A percentile compares a stretch with the other conserved stretches of the same genome.
These are phyloP conservation scores for Molossus alvarezi DNA, from an alignment of 2,797 vertebrate species.

Conservation along the genomic window DNA sequence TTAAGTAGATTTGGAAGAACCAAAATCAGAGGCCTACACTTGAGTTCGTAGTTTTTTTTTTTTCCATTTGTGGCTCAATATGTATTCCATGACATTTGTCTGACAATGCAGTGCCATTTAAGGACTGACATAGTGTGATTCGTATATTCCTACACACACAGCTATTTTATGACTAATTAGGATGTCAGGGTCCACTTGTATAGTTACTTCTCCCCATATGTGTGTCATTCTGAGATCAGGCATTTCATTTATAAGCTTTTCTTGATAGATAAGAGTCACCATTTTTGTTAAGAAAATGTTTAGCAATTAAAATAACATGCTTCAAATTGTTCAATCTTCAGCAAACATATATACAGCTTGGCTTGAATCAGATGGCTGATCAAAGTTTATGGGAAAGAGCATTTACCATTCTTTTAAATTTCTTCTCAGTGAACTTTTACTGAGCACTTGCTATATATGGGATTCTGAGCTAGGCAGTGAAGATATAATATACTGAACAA, in stretches of 20 bases:
- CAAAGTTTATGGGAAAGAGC: neutral
- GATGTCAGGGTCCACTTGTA: neutral
- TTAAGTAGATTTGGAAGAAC: slow-evolving; percentile 83
- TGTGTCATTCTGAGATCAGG: neutral
- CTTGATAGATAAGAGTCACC: neutral
- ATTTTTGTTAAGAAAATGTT: slow-evolving; percentile 30
- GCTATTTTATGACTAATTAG: neutral
- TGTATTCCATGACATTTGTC: slow-evolving; percentile 81
- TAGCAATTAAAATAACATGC: neutral
- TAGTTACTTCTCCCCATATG: neutral
- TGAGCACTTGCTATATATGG: neutral
- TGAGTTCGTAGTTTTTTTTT: slow-evolving; percentile 78
- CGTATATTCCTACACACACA: slow-evolving; percentile 17
- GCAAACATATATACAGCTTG: neutral
- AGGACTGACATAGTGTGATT: slow-evolving; percentile 65
- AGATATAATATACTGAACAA: neutral
- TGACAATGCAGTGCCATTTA: slow-evolving; percentile 81
- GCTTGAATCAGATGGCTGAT: neutral
- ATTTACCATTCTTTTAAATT: neutral
- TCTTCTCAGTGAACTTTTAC: neutral
- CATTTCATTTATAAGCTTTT: neutral
- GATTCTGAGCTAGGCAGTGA: neutral
- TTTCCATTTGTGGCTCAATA: slow-evolving; percentile 80
- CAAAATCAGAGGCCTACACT: slow-evolving; percentile 81
- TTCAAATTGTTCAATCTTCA: neutral